Conservation (phyloP, 2,113 vertebrate species). For the Chaetorhynchus papuensis region DNA sequence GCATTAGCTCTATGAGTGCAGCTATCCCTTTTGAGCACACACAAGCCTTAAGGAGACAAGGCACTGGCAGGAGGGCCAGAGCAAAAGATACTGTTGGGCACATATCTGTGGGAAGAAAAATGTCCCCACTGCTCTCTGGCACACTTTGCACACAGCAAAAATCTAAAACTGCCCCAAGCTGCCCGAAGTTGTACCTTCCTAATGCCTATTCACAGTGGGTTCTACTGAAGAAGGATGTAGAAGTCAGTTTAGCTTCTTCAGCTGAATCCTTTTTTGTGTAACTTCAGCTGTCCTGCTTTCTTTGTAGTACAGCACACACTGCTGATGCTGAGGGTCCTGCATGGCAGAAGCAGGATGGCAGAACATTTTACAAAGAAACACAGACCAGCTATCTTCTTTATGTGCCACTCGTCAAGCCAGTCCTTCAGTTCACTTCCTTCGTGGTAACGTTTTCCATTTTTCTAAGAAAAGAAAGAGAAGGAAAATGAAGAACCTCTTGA, state of each 20-base stretch:
- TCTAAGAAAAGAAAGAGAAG: neutral
- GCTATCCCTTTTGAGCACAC: neutral
- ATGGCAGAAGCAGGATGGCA: neutral
- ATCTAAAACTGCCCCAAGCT: neutral
- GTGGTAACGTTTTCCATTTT: neutral
- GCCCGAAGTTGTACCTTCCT: rapidly evolving
- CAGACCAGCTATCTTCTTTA: neutral
- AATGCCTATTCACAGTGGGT: neutral
- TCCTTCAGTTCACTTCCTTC: neutral
- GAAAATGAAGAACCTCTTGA: neutral
- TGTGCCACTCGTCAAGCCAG: neutral
- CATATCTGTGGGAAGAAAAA: neutral
- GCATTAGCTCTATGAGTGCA: neutral
- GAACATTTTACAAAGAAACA: neutral
- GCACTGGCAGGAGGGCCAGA: neutral
- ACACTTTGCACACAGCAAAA: neutral
- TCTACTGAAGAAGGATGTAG: neutral
- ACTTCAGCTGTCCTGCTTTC: neutral
- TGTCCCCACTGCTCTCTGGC: neutral
- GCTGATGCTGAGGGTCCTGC: neutral
- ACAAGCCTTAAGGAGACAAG: neutral
- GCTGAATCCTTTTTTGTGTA: neutral
- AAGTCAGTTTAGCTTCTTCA: neutral
- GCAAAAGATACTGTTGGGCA: neutral
- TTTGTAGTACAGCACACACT: neutral